phyloP scores from a whole-genome alignment of 2,797 vertebrate species.

The Bradypus variegatus region DNA sequence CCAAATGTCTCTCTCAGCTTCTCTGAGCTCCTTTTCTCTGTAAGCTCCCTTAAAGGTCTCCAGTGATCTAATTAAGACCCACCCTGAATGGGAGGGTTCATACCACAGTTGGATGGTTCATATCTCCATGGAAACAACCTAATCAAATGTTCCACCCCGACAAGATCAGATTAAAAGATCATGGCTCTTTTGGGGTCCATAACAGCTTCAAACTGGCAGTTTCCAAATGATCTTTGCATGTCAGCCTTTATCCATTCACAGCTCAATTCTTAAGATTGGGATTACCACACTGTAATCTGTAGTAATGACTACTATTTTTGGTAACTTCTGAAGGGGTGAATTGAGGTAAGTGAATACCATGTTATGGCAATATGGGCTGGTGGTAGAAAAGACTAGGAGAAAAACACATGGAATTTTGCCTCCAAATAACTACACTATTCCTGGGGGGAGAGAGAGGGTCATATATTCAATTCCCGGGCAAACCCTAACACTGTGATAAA shows the following conservation, averaged over 20 bases:
- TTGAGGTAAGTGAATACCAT: not conserved
- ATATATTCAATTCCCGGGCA: not conserved
- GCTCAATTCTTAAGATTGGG: not conserved
- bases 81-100: too few species aligned
- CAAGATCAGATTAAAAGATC: too few species aligned
- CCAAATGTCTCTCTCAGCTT: too few species aligned
- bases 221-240: not conserved
- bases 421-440: not conserved
- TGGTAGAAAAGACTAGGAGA: not conserved
- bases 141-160: too few species aligned
- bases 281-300: not conserved
- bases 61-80: too few species aligned
- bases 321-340: not conserved
- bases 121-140: too few species aligned
- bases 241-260: not conserved
- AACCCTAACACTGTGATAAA: not conserved
- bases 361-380: not conserved
- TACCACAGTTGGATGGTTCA: too few species aligned
- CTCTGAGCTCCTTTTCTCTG: too few species aligned
- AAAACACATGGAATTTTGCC: not conserved
- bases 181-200: too few species aligned
- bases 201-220: too few species aligned
- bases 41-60: too few species aligned
- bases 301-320: not conserved
- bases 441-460: not conserved